Conservation (phyloP, 2,888 invertebrate species). For the Ormyrus thymus region DNA sequence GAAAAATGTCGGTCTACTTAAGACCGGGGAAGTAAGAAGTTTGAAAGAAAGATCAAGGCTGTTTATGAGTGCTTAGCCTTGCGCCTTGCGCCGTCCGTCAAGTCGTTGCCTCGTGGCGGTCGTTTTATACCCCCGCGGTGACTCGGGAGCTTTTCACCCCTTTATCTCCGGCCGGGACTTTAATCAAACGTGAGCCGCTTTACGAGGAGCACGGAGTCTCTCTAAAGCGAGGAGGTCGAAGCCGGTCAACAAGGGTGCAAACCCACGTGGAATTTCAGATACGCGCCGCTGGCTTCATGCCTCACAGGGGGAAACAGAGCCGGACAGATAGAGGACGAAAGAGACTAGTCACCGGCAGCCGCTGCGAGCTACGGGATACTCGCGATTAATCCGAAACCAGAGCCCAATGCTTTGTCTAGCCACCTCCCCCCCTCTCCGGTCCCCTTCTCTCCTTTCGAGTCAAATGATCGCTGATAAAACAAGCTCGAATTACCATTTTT, state of each 20-base stretch:
- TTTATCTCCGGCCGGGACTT: slow-evolving; percentile 37
- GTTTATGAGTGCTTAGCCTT: slow-evolving; percentile 21
- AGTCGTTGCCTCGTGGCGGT: too few species aligned
- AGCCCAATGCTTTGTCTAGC: slow-evolving; percentile 24
- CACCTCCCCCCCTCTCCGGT: background rate
- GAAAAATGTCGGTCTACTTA: slow-evolving; percentile 9
- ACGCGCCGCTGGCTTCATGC: background rate
- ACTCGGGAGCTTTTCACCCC: slow-evolving; percentile 15
- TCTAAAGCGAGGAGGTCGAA: background rate
- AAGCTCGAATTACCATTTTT: slow-evolving; percentile 27
- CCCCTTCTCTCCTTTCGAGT: slow-evolving; percentile 6
- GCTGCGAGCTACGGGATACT: background rate
- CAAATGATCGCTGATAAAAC: slow-evolving; percentile 33
- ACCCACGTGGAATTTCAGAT: slow-evolving; percentile 44
- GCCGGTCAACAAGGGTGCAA: slow-evolving; percentile 46
- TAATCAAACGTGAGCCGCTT: slow-evolving; percentile 54
- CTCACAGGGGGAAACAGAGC: background rate
- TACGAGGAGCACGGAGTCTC: slow-evolving; percentile 24
- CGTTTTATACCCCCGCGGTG: too few species aligned
- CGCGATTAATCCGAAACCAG: slow-evolving; percentile 53
- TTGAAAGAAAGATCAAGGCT: slow-evolving; percentile 28
- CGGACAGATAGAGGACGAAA: background rate
- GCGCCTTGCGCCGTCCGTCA: too few species aligned
- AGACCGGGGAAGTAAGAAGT: slow-evolving; percentile 12
- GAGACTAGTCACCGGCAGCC: background rate